phyloP scores from a whole-genome alignment of 2,113 vertebrate species.

The Alethe diademata region DNA sequence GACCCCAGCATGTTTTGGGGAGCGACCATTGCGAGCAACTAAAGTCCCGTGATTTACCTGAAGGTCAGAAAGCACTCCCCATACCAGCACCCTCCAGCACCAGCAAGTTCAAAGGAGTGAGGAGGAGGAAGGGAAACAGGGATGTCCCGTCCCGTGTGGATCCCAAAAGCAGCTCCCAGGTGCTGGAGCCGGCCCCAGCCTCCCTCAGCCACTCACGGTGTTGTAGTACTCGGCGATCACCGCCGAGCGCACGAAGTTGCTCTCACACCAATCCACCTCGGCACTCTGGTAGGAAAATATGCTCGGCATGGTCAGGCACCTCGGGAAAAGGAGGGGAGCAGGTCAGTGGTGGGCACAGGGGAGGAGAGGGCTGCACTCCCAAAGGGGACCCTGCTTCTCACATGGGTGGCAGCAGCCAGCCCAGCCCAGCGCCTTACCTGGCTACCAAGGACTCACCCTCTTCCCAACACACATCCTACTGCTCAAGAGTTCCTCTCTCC shows the following conservation, averaged over 20 bases:
- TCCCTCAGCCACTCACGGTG: slow-evolving; percentile 77
- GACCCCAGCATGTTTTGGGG: neutral
- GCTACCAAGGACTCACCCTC: neutral
- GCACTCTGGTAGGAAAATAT: slow-evolving; percentile 90
- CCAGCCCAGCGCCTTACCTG: neutral
- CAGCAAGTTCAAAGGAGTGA: neutral
- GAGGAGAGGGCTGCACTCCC: neutral
- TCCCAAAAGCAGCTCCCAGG: neutral
- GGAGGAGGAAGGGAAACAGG: neutral
- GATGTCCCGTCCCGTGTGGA: fast-evolving
- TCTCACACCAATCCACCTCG: slow-evolving; percentile 95
- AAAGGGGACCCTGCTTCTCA: neutral
- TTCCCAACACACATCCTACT: neutral
- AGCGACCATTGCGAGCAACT: neutral
- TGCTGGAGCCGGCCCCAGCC: neutral
- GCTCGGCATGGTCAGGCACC: slow-evolving; percentile 72
- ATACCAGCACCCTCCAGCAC: neutral
- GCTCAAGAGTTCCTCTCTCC: neutral
- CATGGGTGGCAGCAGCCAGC: neutral
- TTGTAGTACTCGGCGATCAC: slow-evolving; percentile 93
- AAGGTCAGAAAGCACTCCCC: neutral
- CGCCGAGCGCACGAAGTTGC: slow-evolving; percentile 85
- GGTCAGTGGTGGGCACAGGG: neutral
- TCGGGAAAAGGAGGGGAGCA: neutral
- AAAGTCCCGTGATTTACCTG: neutral